Percentiles rank a stretch among this genome's conserved stretches.
phyloP scores from a whole-genome alignment of 2,797 vertebrate species.

The Anguilla anguilla region DNA sequence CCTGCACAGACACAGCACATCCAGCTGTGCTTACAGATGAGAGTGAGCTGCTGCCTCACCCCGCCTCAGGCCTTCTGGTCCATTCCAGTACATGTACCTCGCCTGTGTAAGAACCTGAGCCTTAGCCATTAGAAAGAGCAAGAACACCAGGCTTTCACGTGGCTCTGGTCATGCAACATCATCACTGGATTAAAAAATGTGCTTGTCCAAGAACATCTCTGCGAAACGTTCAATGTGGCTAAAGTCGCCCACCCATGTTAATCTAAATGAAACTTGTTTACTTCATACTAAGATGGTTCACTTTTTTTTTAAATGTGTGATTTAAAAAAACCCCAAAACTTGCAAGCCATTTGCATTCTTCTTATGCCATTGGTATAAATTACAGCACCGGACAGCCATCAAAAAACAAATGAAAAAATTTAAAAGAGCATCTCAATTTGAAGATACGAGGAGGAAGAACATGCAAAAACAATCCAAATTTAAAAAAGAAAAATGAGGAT shows the following conservation, averaged over 20 bases:
- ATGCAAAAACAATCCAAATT: not conserved
- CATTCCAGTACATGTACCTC: not conserved
- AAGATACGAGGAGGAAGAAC: not conserved
- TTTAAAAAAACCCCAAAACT: no score
- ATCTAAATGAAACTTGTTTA: not conserved
- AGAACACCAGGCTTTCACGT: not conserved
- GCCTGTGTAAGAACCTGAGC: not conserved
- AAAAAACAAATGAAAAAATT: not conserved
- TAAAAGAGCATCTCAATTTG: not conserved
- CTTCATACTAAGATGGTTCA: not conserved
- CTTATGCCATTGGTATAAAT: not conserved
- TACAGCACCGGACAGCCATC: not conserved
- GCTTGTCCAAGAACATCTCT: not conserved
- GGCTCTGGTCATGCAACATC: not conserved
- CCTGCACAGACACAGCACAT: not conserved
- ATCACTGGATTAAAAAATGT: not conserved
- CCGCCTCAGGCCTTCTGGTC: not conserved
- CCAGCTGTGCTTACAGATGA: not conserved
- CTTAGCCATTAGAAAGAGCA: not conserved
- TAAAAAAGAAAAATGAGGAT: not conserved
- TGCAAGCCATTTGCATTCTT: no score
- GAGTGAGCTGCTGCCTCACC: not conserved
- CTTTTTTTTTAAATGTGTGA: not conserved
- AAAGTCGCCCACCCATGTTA: not conserved
- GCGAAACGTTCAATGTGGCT: not conserved